phyloP scores from a whole-genome alignment of 2,113 vertebrate genomes.

The Cottus gobio region DNA sequence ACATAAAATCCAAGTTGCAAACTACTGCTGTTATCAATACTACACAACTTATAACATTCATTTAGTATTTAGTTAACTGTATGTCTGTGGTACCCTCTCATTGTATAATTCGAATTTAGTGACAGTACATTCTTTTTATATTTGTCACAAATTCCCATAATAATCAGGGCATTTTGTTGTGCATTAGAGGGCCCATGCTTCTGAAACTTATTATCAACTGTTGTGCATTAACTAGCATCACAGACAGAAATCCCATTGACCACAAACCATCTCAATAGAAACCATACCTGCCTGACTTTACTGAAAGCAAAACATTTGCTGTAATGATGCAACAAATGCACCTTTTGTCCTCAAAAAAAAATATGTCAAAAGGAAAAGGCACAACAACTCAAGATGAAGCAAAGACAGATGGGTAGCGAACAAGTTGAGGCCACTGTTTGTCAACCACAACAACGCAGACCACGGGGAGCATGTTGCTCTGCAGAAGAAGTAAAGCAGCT shows the following conservation, averaged over 20 bases:
- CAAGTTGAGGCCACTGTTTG: conserved; percentile 54
- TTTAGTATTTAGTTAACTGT: neutral
- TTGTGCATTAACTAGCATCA: neutral
- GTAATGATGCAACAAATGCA: conserved; percentile 33
- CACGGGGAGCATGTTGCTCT: conserved; percentile 58
- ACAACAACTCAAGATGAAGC: neutral
- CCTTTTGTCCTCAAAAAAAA: neutral
- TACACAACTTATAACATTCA: neutral
- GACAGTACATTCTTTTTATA: neutral
- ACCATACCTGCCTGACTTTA: conserved; percentile 19
- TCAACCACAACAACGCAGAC: conserved; percentile 56
- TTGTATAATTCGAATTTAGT: neutral
- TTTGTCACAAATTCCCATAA: neutral
- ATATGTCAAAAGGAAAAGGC: neutral
- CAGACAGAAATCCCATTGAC: neutral
- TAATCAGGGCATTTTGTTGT: neutral
- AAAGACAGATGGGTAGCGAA: neutral
- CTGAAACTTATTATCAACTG: neutral
- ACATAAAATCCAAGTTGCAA: too few relatives aligned
- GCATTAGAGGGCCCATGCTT: neutral
- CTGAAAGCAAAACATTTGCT: conserved; percentile 32
- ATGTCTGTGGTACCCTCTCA: neutral
- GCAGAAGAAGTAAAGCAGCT: conserved; percentile 62
- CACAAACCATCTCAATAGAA: neutral
- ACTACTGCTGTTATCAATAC: neutral